These are phyloP conservation scores for Desmodus rotundus DNA, from an alignment of 2,113 vertebrate species.

Conservation along the genomic window DNA sequence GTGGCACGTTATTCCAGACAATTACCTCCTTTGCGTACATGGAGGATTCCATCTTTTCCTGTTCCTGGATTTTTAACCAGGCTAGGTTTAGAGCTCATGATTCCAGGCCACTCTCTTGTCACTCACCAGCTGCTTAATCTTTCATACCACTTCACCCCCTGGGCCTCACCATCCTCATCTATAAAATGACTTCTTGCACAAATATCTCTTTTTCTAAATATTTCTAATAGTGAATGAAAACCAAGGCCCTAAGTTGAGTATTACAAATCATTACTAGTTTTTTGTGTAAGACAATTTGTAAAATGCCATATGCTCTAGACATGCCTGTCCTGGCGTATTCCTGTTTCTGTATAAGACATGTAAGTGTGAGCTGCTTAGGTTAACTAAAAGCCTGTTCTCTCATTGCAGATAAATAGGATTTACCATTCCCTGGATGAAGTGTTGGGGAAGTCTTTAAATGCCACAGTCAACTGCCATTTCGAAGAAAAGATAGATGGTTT, in stretches of 20 bases:
- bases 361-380: slow-evolving; percentile 26
- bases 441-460: slow-evolving; percentile 59
- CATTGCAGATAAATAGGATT: slow-evolving; percentile 41
- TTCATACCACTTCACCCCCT: not conserved
- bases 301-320: not conserved
- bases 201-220: not conserved
- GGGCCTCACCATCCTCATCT: not conserved
- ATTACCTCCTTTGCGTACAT: not conserved
- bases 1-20: slow-evolving; percentile 20
- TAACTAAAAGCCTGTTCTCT: slow-evolving; percentile 32
- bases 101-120: not conserved
- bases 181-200: not conserved
- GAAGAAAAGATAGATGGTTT: slow-evolving; percentile 65
- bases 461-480: slow-evolving; percentile 40
- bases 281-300: not conserved
- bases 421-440: slow-evolving; percentile 34
- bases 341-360: slow-evolving; percentile 37
- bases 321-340: not conserved
- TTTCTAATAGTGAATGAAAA: slow-evolving; percentile 30
- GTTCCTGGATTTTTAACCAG: slow-evolving; percentile 11
- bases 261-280: not conserved
- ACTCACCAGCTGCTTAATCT: not conserved
- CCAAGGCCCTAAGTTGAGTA: not conserved
- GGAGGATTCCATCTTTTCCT: not conserved
- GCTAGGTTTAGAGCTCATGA: not conserved